Evolutionary conservation across 2,797 vertebrate species (phyloP).

Genomic region (Philypnodon macrostomus): DNA sequence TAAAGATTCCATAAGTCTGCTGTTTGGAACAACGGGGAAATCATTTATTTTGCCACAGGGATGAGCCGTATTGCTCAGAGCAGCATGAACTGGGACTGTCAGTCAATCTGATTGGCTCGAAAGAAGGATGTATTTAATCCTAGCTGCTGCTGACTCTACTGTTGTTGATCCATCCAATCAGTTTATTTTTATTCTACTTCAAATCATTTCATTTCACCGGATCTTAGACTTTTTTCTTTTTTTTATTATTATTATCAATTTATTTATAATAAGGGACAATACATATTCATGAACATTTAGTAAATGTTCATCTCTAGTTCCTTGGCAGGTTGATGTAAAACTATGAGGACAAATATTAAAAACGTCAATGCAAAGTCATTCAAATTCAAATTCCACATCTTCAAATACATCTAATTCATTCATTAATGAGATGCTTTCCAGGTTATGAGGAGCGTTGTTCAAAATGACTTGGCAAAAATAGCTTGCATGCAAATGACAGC

Average conservation of each 20-base stretch:
- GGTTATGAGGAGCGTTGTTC: conserved; percentile 26
- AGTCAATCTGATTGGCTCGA: conserved; percentile 60
- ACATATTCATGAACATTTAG: no score
- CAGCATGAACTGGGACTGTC: conserved; percentile 49
- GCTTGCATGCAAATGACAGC: not conserved
- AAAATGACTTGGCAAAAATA: conserved; percentile 3
- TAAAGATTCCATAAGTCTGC: conserved; percentile 32
- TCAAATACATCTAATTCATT: no score
- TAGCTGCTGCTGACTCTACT: conserved; percentile 41
- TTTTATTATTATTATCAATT: no score
- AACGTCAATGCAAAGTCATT: no score
- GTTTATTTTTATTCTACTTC: conserved; percentile 47
- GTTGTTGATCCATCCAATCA: conserved; percentile 53
- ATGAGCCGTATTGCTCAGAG: conserved; percentile 41
- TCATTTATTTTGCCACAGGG: conserved; percentile 23
- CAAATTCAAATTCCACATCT: no score
- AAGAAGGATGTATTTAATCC: conserved; percentile 62
- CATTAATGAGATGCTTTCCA: no score
- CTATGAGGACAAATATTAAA: no score
- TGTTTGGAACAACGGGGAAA: conserved; percentile 15
- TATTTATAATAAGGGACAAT: no score
- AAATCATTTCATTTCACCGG: conserved; percentile 13
- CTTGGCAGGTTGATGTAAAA: no score
- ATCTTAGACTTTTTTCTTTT: conserved; percentile 29
- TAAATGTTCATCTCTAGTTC: no score